Evolutionary conservation across 2,797 vertebrate species (phyloP).

Genomic region (Manis pentadactyla): DNA sequence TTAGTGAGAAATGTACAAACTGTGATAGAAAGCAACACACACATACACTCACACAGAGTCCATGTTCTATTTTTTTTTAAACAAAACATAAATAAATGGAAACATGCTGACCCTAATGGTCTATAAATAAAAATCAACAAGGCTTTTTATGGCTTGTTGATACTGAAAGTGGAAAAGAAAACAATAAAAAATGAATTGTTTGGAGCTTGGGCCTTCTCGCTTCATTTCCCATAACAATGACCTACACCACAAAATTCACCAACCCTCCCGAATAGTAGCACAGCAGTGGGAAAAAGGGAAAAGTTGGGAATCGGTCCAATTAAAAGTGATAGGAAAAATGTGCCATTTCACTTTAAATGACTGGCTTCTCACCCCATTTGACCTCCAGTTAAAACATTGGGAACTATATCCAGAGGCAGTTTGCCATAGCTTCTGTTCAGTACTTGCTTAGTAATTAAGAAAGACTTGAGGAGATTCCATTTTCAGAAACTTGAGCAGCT

Average conservation of each 20-base stretch:
- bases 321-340: background rate
- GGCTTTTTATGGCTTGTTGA: background rate
- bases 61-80: conserved; percentile 12
- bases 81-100: conserved; percentile 23
- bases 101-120: background rate
- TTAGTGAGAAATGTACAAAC: background rate
- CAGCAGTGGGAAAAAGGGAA: background rate
- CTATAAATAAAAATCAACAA: background rate
- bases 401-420: background rate
- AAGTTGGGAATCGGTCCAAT: background rate
- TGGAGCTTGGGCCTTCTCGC: background rate
- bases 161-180: background rate
- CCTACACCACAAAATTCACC: background rate
- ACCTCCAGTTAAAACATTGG: background rate
- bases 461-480: background rate
- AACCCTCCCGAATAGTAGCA: background rate
- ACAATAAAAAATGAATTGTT: background rate
- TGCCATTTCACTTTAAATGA: background rate
- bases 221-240: background rate
- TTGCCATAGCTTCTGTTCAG: background rate
- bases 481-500: background rate
- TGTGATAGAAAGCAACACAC: background rate
- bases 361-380: background rate
- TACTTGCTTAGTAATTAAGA: background rate
- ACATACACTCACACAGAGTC: background rate